Evolutionary conservation across 2,113 vertebrate species (phyloP), one percentile per base, ranked within the genome.

Genomic region (Struthidea cinerea): DNA sequence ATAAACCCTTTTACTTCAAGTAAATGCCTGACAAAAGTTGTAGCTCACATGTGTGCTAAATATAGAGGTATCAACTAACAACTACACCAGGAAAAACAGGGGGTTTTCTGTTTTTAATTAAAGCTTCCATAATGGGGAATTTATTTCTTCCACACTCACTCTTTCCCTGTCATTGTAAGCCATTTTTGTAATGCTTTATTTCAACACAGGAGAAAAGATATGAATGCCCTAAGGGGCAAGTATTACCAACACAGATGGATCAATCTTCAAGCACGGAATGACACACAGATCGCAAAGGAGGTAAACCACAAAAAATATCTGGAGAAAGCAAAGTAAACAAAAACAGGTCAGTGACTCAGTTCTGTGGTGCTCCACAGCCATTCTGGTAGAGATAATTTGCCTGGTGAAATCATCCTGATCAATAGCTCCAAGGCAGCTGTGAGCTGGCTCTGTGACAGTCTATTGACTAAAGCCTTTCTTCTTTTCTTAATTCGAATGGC

Each of bases 231-330:
- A 90, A 86, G 70, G 89, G 95, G 44, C 24, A 75, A 96, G 35
- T 82, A 90, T 61, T 86, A 96, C 77, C 77, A 87, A 95, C 71
- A 92, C 91, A 97, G 90, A 96, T 86, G 91, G 95, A 97, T 97
- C 96, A 95, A 94, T 97, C 96, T 94, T 95, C 75, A 57, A 18
- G 42, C 75, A 56, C 2, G 0, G 82, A 92, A 69, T 57, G 71
- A 63, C 64, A 71, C 32, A 78, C 6, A 84, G 73, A 94, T 79
- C 28, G 56, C 44, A 88, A 94, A 92, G 75, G 64, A 81, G 71
- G 84, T 91, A 96, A 83, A 87, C 59, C 90, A 87, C 87, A 96
- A 61, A 87, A 79, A 92, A 23, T 89, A 93, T 60, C 44, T 74
- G 83, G 52, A 68, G 84, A 59, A 85, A 89, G 65, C 68, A 74